These are phyloP conservation scores for Nylanderia fulva DNA, from an alignment of 1,140 invertebrate genomes.

Conservation along the genomic window DNA sequence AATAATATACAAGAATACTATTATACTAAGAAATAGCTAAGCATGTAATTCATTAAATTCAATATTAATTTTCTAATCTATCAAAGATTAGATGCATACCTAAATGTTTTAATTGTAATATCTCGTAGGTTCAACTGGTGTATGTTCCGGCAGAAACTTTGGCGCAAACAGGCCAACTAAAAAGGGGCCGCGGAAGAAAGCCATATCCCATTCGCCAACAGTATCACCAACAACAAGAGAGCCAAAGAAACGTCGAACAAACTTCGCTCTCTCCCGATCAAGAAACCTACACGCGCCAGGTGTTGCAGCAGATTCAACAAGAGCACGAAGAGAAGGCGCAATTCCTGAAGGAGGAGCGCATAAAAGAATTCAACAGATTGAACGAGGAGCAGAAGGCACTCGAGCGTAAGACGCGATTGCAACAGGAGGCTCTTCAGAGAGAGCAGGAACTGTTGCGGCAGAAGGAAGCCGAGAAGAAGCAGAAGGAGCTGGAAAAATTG, in stretches of 20 bases:
- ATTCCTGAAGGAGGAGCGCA: conserved; percentile 76
- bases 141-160: conserved; percentile 93
- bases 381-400: conserved; percentile 80
- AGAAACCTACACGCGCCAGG: conserved; percentile 82
- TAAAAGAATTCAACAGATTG: conserved; percentile 79
- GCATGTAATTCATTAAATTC: background rate
- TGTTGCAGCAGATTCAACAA: conserved; percentile 83
- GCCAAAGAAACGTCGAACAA: conserved; percentile 67
- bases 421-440: conserved; percentile 75
- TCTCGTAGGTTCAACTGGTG: conserved; percentile 89
- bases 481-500: conserved; percentile 79
- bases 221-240: conserved; percentile 77
- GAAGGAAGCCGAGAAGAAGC: conserved; percentile 80
- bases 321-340: conserved; percentile 82
- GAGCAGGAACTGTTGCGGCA: conserved; percentile 81
- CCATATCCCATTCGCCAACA: conserved; percentile 76
- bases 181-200: conserved; percentile 75
- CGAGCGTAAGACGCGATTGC: conserved; percentile 80
- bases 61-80: background rate
- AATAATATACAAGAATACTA: background rate
- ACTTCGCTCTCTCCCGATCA: conserved; percentile 66
- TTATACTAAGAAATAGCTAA: no score
- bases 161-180: conserved; percentile 86
- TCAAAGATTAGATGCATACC: background rate
- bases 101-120: background rate